A percentile compares a stretch with the other conserved stretches of the same genome.
phyloP scores from a whole-genome alignment of 1,140 invertebrate species.

The Zaprionus lachaisei region DNA sequence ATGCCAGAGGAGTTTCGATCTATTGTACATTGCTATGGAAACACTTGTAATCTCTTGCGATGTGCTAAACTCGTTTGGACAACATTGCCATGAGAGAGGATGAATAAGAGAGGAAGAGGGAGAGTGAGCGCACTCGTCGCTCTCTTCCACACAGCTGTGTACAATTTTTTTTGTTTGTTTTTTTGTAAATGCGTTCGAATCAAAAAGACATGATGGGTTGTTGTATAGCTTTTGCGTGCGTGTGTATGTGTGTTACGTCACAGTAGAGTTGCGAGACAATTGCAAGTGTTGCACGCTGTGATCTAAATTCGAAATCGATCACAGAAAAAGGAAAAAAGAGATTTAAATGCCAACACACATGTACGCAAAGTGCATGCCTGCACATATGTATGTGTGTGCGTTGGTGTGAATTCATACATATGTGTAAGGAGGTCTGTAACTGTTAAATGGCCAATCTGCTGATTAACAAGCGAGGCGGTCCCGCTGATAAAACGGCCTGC shows the following conservation, averaged over 20 bases:
- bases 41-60: slow-evolving; percentile 15
- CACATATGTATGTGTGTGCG: not conserved
- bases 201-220: slow-evolving; percentile 12
- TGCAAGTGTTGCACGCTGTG: slow-evolving; percentile 45
- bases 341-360: slow-evolving; percentile 37
- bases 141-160: slow-evolving; percentile 31
- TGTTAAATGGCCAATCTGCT: slow-evolving; percentile 54
- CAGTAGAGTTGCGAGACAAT: slow-evolving; percentile 34
- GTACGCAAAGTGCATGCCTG: slow-evolving; percentile 11
- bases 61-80: slow-evolving; percentile 17
- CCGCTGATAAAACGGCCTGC: slow-evolving; percentile 35
- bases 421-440: slow-evolving; percentile 34
- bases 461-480: slow-evolving; percentile 54
- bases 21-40: slow-evolving; percentile 17
- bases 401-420: slow-evolving; percentile 12
- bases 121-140: not conserved
- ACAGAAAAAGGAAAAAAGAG: slow-evolving; percentile 19
- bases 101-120: not conserved
- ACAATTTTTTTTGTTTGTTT: slow-evolving; percentile 12
- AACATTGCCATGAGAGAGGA: slow-evolving; percentile 18
- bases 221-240: slow-evolving; percentile 16
- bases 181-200: slow-evolving; percentile 17
- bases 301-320: slow-evolving; percentile 66
- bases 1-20: slow-evolving; percentile 1
- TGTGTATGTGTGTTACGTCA: slow-evolving; percentile 59